These are phyloP conservation scores for Dicerorhinus sumatrensis DNA, from an alignment of 2,113 vertebrate genomes.

Conservation along the genomic window DNA sequence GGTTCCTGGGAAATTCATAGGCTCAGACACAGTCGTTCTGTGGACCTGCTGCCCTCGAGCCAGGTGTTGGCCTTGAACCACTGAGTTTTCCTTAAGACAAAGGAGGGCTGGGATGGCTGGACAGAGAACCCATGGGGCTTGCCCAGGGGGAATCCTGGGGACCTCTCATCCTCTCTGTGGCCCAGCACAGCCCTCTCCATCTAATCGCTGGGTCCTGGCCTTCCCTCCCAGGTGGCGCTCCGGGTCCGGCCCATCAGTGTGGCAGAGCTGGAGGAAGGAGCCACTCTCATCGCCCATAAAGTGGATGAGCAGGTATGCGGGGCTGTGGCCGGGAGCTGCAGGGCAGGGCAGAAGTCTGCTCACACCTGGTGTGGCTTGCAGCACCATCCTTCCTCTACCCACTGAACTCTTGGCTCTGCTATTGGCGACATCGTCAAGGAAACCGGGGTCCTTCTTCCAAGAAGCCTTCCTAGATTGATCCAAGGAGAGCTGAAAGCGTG, in stretches of 20 bases:
- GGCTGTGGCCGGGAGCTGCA: background rate
- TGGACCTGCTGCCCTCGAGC: background rate
- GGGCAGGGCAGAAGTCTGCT: background rate
- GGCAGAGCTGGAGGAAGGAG: conserved; percentile 92
- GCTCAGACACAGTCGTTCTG: background rate
- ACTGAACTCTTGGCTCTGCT: background rate
- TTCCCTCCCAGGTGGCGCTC: conserved; percentile 91
- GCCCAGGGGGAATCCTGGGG: background rate
- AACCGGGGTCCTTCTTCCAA: background rate
- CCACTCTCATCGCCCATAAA: conserved; percentile 92
- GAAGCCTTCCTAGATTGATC: background rate
- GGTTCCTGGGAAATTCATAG: background rate
- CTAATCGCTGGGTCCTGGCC: background rate
- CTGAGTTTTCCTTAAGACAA: background rate
- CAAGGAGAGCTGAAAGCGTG: background rate
- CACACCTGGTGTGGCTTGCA: too few relatives aligned
- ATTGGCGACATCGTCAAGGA: background rate
- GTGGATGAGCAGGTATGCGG: conserved; percentile 92
- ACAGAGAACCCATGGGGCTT: background rate
- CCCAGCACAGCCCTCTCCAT: fast-evolving
- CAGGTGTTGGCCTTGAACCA: background rate
- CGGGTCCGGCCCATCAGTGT: conserved; percentile 93
- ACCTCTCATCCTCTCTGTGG: background rate
- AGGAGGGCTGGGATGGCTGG: background rate
- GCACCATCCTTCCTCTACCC: background rate